Evolutionary conservation across 2,113 vertebrate species (phyloP).

Genomic region (Pantherophis guttatus): DNA sequence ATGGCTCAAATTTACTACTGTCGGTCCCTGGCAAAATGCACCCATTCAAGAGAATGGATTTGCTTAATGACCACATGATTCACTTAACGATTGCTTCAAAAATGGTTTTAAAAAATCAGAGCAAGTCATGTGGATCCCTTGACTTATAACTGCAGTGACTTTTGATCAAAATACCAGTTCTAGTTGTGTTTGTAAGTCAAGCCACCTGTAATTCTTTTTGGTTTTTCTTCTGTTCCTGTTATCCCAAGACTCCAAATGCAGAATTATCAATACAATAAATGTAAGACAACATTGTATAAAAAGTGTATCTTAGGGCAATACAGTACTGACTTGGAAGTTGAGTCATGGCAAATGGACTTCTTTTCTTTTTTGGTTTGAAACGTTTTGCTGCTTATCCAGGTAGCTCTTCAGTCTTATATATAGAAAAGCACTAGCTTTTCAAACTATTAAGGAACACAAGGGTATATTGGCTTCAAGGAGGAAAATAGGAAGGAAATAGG

Average conservation of each 20-base stretch:
- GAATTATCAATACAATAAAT: not conserved
- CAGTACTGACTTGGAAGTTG: too few relatives aligned
- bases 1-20: not conserved
- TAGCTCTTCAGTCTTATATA: too few relatives aligned
- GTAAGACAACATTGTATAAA: not conserved
- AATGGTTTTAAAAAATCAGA: not conserved
- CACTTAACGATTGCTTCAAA: not conserved
- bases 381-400: too few relatives aligned
- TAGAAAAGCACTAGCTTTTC: constrained; percentile 31
- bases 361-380: too few relatives aligned
- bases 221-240: not conserved
- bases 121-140: not conserved
- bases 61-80: not conserved
- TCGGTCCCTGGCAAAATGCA: not conserved
- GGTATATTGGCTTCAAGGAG: constrained; percentile 47
- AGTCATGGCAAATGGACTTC: too few relatives aligned
- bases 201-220: not conserved
- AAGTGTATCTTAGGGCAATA: not conserved
- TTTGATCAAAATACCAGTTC: not conserved
- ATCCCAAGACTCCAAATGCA: not conserved
- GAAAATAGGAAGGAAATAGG: constrained; percentile 50
- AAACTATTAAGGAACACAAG: constrained; percentile 38
- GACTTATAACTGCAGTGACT: not conserved
- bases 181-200: not conserved
- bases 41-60: not conserved